Percentiles rank a stretch among this genome's conserved stretches.
These are phyloP conservation scores for Melopsittacus undulatus DNA, from an alignment of 2,797 vertebrate species.

Conservation along the genomic window DNA sequence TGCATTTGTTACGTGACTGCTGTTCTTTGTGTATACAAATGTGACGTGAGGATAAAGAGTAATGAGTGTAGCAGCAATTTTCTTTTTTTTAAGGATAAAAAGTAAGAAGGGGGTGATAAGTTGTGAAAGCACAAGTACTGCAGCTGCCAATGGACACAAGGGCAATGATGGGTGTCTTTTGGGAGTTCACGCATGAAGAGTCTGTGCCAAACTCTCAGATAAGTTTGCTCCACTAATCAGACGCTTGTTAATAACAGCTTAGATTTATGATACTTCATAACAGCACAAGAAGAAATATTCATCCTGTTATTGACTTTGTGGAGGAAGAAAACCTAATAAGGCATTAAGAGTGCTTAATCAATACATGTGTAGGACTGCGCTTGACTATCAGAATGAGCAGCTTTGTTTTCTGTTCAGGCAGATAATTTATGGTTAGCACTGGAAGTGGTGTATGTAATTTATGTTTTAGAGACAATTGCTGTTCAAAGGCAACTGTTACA, in stretches of 20 bases:
- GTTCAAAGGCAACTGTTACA: neutral
- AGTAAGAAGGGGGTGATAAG: neutral
- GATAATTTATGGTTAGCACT: conserved; percentile 51
- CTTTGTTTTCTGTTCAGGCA: conserved; percentile 56
- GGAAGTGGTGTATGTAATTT: conserved; percentile 62
- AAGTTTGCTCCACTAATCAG: conserved; percentile 27
- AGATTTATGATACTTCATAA: conserved; percentile 51
- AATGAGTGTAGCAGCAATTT: neutral
- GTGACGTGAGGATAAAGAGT: neutral
- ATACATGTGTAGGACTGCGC: neutral
- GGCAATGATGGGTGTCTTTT: neutral
- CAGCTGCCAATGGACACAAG: neutral
- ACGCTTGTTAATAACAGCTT: conserved; percentile 18
- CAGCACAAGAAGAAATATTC: conserved; percentile 51
- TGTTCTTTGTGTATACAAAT: neutral
- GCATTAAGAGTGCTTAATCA: conserved; percentile 33
- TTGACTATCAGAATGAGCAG: conserved; percentile 30
- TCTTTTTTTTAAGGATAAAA: neutral
- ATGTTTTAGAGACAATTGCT: conserved; percentile 52
- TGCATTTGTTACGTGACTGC: accelerated
- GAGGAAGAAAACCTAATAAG: conserved; percentile 61
- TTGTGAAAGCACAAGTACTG: neutral
- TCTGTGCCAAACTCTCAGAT: neutral
- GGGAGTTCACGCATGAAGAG: neutral
- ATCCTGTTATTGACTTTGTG: conserved; percentile 43